A percentile compares a stretch with the other conserved stretches of the same genome.
Evolutionary conservation across 2,113 vertebrate genomes (phyloP).

Genomic region (Eulemur macaco): DNA sequence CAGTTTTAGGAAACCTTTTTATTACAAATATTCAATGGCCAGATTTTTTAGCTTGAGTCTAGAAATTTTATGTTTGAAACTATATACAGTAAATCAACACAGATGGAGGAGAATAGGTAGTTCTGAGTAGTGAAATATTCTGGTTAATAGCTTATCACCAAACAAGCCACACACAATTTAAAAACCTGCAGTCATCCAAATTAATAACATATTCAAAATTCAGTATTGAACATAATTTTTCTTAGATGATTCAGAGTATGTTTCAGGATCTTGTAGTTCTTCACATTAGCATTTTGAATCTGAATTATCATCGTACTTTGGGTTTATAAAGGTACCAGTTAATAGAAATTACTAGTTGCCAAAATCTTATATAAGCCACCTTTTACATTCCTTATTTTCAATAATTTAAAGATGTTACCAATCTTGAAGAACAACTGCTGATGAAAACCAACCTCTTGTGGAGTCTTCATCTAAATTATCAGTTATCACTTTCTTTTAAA

Average conservation of each 20-base stretch:
- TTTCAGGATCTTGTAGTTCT: background rate
- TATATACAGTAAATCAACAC: background rate
- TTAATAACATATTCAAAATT: slow-evolving; percentile 19
- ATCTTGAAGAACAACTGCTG: background rate
- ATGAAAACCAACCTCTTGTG: background rate
- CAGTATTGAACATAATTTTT: background rate
- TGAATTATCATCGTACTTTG: background rate
- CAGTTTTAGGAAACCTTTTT: background rate
- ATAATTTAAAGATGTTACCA: background rate
- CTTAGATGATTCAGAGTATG: background rate
- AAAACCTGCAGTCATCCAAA: background rate
- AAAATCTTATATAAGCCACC: background rate
- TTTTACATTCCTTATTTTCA: background rate
- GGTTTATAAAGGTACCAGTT: background rate
- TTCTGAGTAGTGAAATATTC: slow-evolving; percentile 6
- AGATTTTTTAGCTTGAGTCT: background rate
- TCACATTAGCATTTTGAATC: background rate
- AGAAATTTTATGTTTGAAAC: background rate
- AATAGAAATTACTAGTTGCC: slow-evolving; percentile 13
- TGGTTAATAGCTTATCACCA: background rate
- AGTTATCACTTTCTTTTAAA: background rate
- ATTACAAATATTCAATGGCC: background rate
- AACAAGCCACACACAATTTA: background rate
- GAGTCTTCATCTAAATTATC: slow-evolving; percentile 5
- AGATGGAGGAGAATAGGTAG: background rate